A percentile compares a stretch with the other conserved stretches of the same genome.
phyloP scores from a whole-genome alignment of 2,888 invertebrate species.

The Drosophila peninsularis region DNA sequence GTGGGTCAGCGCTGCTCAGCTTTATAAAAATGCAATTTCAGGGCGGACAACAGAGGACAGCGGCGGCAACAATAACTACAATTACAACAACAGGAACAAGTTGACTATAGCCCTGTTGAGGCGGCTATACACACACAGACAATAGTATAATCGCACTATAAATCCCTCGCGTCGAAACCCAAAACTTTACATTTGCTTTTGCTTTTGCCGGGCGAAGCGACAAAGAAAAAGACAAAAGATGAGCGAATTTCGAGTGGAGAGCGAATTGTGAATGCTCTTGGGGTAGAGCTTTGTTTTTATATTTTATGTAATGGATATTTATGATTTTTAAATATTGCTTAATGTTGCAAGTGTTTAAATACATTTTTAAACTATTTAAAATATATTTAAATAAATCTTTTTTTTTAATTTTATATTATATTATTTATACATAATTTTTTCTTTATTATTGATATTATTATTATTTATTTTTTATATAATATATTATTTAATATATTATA shows the following conservation, averaged over 20 bases:
- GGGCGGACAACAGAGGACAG: conserved; percentile 49
- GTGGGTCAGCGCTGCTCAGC: conserved; percentile 43
- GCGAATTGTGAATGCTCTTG: conserved; percentile 19
- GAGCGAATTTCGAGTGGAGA: neutral
- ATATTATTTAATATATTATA: too few species aligned
- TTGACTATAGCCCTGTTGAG: conserved; percentile 33
- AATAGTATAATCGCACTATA: conserved; percentile 68
- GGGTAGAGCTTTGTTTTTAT: too few species aligned
- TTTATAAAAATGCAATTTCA: conserved; percentile 73
- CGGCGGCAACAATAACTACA: conserved; percentile 27
- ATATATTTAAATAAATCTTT: too few species aligned
- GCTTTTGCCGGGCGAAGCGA: conserved; percentile 49
- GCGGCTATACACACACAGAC: conserved; percentile 30
- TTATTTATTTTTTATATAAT: too few species aligned
- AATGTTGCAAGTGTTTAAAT: too few species aligned
- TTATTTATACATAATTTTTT: too few species aligned
- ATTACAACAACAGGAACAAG: conserved; percentile 23
- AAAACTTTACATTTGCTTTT: conserved; percentile 71
- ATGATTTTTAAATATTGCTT: too few species aligned
- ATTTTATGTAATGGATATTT: too few species aligned
- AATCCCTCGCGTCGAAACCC: conserved; percentile 69
- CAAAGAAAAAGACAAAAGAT: conserved; percentile 46
- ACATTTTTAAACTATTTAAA: too few species aligned
- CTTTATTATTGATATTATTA: too few species aligned
- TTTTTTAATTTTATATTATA: too few species aligned